Evolutionary conservation across 2,888 invertebrate genomes (phyloP).

Genomic region (Penaeus monodon): DNA sequence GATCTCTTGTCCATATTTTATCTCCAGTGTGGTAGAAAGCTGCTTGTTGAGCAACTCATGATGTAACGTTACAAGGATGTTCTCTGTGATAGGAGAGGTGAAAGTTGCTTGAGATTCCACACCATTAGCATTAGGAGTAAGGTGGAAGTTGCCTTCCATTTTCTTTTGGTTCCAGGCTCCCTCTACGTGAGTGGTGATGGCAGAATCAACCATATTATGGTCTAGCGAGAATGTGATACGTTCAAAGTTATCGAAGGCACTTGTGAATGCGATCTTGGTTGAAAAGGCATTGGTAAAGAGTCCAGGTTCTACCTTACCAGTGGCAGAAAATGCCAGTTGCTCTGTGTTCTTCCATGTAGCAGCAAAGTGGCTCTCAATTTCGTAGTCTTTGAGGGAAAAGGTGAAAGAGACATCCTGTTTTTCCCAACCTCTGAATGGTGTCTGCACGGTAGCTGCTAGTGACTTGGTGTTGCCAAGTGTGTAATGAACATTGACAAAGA

Average conservation of each 20-base stretch:
- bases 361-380: conserved; percentile 17
- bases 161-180: conserved; percentile 43
- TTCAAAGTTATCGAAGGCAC: conserved; percentile 36
- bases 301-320: conserved; percentile 20
- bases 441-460: conserved; percentile 38
- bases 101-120: conserved; percentile 39
- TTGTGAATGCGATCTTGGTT: conserved; percentile 33
- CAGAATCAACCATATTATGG: conserved; percentile 28
- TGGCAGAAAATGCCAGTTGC: conserved; percentile 31
- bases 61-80: conserved; percentile 28
- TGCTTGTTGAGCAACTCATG: conserved; percentile 23
- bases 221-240: conserved; percentile 32
- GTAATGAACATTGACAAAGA: conserved; percentile 26
- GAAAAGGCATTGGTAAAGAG: conserved; percentile 13
- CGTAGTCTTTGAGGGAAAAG: conserved; percentile 16
- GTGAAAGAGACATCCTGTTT: conserved; percentile 46
- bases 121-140: conserved; percentile 23
- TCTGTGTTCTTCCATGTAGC: conserved; percentile 54
- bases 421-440: conserved; percentile 52
- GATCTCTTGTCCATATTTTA: conserved; percentile 35
- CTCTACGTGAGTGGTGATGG: conserved; percentile 46
- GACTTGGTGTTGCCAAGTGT: conserved; percentile 26
- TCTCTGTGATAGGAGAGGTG: conserved; percentile 48
- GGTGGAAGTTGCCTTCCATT: conserved; percentile 47
- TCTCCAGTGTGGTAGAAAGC: conserved; percentile 23